These are phyloP conservation scores for Cephus pygmeus DNA, from an alignment of 2,888 invertebrate genomes.

Conservation along the genomic window DNA sequence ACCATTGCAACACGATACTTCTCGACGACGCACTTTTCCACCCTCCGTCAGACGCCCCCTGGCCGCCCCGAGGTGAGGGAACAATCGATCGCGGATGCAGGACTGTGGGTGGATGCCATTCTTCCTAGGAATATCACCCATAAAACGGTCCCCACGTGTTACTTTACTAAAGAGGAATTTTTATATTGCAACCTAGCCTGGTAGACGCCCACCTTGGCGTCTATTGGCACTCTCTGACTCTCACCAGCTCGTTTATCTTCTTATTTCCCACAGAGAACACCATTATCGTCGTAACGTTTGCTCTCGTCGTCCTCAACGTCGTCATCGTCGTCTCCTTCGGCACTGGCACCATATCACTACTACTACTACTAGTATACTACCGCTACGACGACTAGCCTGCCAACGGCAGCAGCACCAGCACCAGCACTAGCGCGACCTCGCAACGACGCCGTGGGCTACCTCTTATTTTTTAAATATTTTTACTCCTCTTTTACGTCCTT, in stretches of 20 bases:
- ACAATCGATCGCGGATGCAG: slow-evolving; percentile 11
- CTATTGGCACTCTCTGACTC: slow-evolving; percentile 12
- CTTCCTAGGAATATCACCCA: slow-evolving; percentile 15
- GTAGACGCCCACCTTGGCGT: slow-evolving; percentile 3
- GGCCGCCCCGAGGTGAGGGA: not conserved
- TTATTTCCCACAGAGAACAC: not conserved
- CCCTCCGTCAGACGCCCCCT: slow-evolving; percentile 6
- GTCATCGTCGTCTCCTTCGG: not conserved
- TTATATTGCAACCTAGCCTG: slow-evolving; percentile 7
- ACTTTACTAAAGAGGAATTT: slow-evolving; percentile 8
- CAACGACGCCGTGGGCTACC: not conserved
- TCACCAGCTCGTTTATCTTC: slow-evolving; percentile 21
- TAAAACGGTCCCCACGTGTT: slow-evolving; percentile 11
- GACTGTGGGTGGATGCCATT: slow-evolving; percentile 31
- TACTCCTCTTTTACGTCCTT: slow-evolving; percentile 3
- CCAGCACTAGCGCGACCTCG: not conserved
- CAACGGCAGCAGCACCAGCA: slow-evolving; percentile 2
- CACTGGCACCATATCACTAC: slow-evolving; percentile 6
- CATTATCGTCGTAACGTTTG: slow-evolving; percentile 4
- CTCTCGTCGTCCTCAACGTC: slow-evolving; percentile 4
- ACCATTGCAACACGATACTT: not conserved
- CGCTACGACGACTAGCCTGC: not conserved
- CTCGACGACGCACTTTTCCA: slow-evolving; percentile 6
- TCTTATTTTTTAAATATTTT: slow-evolving; percentile 16
- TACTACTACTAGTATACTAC: not conserved